phyloP scores from a whole-genome alignment of 2,113 vertebrate genomes.

The Seriola rivoliana region DNA sequence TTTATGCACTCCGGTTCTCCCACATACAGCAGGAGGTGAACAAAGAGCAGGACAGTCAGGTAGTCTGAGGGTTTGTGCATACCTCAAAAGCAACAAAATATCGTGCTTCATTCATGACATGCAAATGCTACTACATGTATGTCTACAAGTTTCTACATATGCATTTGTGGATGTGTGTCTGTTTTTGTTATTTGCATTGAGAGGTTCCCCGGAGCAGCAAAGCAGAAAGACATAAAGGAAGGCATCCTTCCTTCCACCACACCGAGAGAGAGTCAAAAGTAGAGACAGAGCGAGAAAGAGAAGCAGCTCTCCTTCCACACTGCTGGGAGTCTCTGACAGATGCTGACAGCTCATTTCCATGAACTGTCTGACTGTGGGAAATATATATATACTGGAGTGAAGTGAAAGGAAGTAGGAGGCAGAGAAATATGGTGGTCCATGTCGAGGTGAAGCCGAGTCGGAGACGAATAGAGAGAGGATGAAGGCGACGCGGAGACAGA shows the following conservation, averaged over 20 bases:
- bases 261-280: neutral
- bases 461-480: constrained; percentile 24
- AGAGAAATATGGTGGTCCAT: constrained; percentile 36
- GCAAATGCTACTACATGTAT: neutral
- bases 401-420: constrained; percentile 37
- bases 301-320: constrained; percentile 23
- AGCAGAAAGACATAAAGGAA: constrained; percentile 1
- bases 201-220: neutral
- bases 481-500: constrained; percentile 11
- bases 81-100: neutral
- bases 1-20: constrained; percentile 1
- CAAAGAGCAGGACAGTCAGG: constrained; percentile 5
- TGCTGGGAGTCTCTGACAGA: constrained; percentile 43
- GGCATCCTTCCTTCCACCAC: neutral
- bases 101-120: constrained; percentile 1
- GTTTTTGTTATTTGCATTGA: constrained; percentile 2
- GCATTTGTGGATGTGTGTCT: neutral
- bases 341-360: constrained; percentile 57
- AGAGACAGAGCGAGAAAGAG: constrained; percentile 13
- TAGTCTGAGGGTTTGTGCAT: neutral
- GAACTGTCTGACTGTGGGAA: constrained; percentile 52
- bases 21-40: constrained; percentile 2
- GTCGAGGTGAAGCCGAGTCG: constrained; percentile 10
- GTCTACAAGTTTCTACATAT: neutral
- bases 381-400: constrained; percentile 20